Evolutionary conservation across 2,888 invertebrate species (phyloP), one percentile per base, ranked within the genome.

Genomic region (Drosophila pegasa): DNA sequence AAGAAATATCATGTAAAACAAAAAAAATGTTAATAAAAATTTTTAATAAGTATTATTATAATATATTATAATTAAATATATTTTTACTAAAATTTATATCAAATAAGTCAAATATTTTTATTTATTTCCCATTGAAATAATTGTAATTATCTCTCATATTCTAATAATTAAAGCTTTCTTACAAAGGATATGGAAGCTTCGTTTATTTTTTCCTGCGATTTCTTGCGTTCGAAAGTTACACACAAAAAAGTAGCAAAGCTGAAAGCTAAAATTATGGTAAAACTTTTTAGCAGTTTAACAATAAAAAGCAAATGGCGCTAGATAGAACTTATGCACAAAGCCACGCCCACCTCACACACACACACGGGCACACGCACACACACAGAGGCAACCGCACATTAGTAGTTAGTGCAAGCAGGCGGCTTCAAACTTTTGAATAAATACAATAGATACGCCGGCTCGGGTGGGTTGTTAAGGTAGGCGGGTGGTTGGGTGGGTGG

Each of bases 381-480:
- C 31, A 45, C 47, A 54, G 48, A 65, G 64, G 61, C 51, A 78
- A 84, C 84, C 85, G 85, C 85, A 88, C 84, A 85, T 88, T 87
- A 85, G 85, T 85, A 85, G 88, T 88, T 88, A 87, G 88, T 88
- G 85, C 88, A 87, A 85, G 85, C 85, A 88, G 85, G 81, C 85
- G 84, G 74, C 80, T 67, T 71, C 80, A 74, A 87, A 83, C 83
- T 88, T 83, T 84, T 83, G 76, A 88, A 84, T 88, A 84, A 88
- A 84, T 88, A 88, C 87, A 84, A 84, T 87, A 88, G 73, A 57
- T 57, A 52, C 54, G 16, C 8, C 8, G 35, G 18, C n/a, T 29
- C 20, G 22, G 43, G 12, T 35, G 27, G 54, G 22, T n/a, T 33
- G 51, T 43, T 54, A 41, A 35, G 63, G 43, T 31, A 9, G 41